Evolutionary conservation across 2,797 vertebrate genomes (phyloP), one percentile per base, ranked within the genome.

Genomic region (Spondyliosoma cantharus): DNA sequence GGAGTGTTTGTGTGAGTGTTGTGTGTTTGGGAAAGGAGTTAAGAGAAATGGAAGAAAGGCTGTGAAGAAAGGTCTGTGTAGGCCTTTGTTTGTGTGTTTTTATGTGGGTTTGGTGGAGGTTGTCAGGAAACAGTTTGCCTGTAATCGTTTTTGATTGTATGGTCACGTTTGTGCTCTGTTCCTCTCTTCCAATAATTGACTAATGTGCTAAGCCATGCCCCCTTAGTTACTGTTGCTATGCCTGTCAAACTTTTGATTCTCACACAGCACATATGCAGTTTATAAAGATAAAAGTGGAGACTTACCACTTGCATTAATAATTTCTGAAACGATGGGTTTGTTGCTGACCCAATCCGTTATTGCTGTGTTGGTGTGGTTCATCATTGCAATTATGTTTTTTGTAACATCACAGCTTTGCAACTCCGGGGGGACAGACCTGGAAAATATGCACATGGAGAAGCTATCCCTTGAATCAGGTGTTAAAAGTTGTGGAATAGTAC

Each of bases 181-280:
- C 22, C 22, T 62, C 24, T 72, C 20, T 49, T 82, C 57, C 12
- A 69, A 57, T 53, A 74, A 54, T 32, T 74, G 63, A 63, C 73
- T 37, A 77, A 64, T 59, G 81, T 61, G 12, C 50, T 62, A 56
- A 68, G 50, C 58, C 37, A 22, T 11, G 0, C 65, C 62, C 57
- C 4, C 32, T 45, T 75, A 32, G 84, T 74, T 80, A 84, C 83
- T 58, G 70, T 83, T 82, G 83, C 76, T 66, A 73, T 54, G 68
- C 37, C 54, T 65, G 60, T 59, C 65, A 88, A 68, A 64, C 48
- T 61, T 71, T 73, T 65, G 29, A 70, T 84, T 78, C 22, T 20
- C 16, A 5, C 19, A 25, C 45, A 74, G 73, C 63, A 27, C 22
- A 29, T 56, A n/a, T 56, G 29, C 20, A 63, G 32, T 54, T 68